These are phyloP conservation scores for Acrobasis repandana DNA, from an alignment of 2,888 invertebrate genomes.

Conservation along the genomic window DNA sequence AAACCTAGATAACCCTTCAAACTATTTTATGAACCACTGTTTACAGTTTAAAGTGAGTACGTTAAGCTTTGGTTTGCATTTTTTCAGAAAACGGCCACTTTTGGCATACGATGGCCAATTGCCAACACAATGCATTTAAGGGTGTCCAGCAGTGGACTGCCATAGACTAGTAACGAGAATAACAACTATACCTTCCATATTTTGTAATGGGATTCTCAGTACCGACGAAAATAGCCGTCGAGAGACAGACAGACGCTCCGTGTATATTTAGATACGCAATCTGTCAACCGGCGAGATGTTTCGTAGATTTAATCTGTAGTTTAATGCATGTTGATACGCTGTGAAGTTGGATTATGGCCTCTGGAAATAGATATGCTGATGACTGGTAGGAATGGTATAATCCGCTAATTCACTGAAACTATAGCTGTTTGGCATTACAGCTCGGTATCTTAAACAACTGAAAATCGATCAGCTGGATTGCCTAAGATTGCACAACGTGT, in stretches of 20 bases:
- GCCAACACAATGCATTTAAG: neutral
- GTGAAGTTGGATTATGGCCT: neutral
- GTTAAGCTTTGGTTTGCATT: no score
- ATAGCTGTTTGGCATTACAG: no score
- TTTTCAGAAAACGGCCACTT: no score
- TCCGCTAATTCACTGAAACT: no score
- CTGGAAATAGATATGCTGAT: neutral
- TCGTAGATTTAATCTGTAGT: constrained; percentile 7
- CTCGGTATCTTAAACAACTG: no score
- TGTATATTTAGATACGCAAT: constrained; percentile 20
- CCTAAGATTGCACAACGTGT: no score
- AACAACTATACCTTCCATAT: neutral
- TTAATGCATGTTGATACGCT: constrained; percentile 5
- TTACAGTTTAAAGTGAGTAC: no score
- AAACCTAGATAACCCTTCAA: no score
- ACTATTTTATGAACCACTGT: no score
- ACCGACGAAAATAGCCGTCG: constrained; percentile 15
- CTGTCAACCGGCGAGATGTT: constrained; percentile 16
- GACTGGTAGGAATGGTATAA: no score
- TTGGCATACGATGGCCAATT: no score
- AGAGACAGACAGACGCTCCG: constrained; percentile 16
- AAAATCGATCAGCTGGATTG: no score
- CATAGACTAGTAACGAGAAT: neutral
- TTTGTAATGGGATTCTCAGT: constrained; percentile 7
- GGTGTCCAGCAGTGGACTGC: neutral